These are phyloP conservation scores for Drosophila pseudoananassae DNA, from an alignment of 1,140 invertebrate species.

Conservation along the genomic window DNA sequence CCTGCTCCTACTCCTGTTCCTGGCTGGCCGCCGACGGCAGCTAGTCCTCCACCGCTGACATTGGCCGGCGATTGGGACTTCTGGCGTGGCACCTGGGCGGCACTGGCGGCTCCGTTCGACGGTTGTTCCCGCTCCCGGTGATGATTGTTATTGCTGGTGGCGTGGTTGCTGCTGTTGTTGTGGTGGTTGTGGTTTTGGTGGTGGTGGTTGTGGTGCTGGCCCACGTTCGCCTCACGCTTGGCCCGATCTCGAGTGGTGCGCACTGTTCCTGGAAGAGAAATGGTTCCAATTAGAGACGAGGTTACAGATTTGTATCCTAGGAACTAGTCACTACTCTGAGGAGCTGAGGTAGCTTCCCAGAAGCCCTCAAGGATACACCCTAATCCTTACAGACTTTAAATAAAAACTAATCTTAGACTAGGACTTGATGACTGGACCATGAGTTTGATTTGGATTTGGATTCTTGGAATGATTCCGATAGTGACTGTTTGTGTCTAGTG, in stretches of 20 bases:
- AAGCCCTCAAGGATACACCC: no score
- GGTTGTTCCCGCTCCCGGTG: constrained; percentile 48
- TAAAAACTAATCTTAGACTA: no score
- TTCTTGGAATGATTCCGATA: constrained; percentile 15
- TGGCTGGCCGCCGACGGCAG: constrained; percentile 32
- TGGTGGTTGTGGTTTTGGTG: constrained; percentile 55
- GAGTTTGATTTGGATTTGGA: background rate
- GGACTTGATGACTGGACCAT: no score
- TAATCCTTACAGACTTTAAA: no score
- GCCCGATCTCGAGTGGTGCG: constrained; percentile 82
- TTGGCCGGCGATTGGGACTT: constrained; percentile 70
- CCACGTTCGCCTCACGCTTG: constrained; percentile 80
- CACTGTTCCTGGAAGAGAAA: constrained; percentile 61
- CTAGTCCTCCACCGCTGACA: constrained; percentile 45
- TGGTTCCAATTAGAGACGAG: background rate
- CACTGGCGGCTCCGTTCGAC: constrained; percentile 31
- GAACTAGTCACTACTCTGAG: no score
- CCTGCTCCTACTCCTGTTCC: constrained; percentile 24
- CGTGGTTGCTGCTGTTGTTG: constrained; percentile 44
- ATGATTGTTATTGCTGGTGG: constrained; percentile 46
- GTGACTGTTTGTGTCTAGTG: constrained; percentile 26
- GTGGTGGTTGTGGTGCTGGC: constrained; percentile 62
- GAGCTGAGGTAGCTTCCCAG: no score
- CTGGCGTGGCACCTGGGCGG: constrained; percentile 33
- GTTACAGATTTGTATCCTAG: background rate